A percentile compares a stretch with the other conserved stretches of the same genome.
Conservation (phyloP, 2,113 vertebrate species). For the Bolborhynchus lineola region DNA sequence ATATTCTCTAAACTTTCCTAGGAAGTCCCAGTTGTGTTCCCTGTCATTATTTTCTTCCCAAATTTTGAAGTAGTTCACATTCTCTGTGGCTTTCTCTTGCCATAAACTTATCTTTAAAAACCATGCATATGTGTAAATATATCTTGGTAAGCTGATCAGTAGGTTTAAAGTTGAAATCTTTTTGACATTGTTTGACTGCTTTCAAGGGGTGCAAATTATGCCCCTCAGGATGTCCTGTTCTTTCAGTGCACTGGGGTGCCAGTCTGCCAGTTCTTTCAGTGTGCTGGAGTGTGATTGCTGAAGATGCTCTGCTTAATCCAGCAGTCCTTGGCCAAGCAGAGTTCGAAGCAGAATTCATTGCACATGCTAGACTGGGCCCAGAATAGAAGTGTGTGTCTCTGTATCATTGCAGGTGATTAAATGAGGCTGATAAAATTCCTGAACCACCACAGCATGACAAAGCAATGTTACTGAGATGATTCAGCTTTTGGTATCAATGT, state of each 20-base stretch:
- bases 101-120: not conserved
- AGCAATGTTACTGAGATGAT: not conserved
- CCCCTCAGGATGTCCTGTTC: not conserved
- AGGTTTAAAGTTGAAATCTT: not conserved
- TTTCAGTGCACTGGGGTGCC: not conserved
- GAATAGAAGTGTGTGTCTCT: not conserved
- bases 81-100: not conserved
- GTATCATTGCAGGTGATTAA: not conserved
- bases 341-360: not conserved
- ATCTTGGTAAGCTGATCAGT: not conserved
- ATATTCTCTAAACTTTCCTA: not conserved
- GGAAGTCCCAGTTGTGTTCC: not conserved
- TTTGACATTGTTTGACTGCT: not conserved
- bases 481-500: not conserved
- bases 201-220: not conserved
- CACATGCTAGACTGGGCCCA: not conserved
- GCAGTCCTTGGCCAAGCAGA: not conserved
- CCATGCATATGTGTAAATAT: not conserved
- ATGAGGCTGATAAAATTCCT: not conserved
- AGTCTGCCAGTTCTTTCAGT: no score
- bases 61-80: not conserved
- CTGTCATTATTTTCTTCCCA: not conserved
- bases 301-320: not conserved
- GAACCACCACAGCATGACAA: not conserved
- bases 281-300: not conserved